Base-by-base conservation (phyloP, 2,113 vertebrate species). In the Microtus richardsoni region DNA sequence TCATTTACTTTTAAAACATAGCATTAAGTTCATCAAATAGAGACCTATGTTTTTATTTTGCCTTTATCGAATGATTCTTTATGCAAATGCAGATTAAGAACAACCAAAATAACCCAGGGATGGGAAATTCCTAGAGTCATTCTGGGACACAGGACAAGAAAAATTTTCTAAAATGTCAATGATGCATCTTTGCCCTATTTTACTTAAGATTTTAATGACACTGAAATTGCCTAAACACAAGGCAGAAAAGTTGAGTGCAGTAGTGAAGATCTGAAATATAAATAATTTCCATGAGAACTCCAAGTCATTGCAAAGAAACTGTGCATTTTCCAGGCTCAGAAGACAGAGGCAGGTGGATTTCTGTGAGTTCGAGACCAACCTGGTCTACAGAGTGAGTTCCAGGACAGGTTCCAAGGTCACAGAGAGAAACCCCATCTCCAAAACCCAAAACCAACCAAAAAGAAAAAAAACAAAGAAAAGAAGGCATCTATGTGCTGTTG, bases 111-210 rank as follows among this genome's bases (percentile, higher is more conserved):
- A n/a, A 13, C 41, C 3, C 44, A 33, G 7, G 22, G 9, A 12
- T 14, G 14, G 33, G 33, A 30, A 91, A 85, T 41, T 62, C 47
- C 14, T 3, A 2, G 5, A 49, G 2, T 82, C 24, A 47, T 82
- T 54, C 80, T 77, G 70, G 30, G 12, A 68, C 22, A 33, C 36
- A 14, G 49, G 21, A 12, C 24, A 84, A 47, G 47, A 13, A 78
- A 80, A 58, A 41, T 89, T 91, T 95, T 85, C 86, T 84, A 26
- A 85, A 84, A 4, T 66, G 28, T 92, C n/a, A 75, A 17, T 89
- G 6, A 77, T 7, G n/a, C 26, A 77, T 21, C 14, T 54, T 93
- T 90, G 84, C 39, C 8, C 7, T 13, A 60, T 58, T 91, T 93
- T 74, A 89, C 39, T 54, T 64, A 84, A 85, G 68, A 85, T 47